phyloP scores from a whole-genome alignment of 2,113 vertebrate genomes.

The Pelodiscus sinensis region DNA sequence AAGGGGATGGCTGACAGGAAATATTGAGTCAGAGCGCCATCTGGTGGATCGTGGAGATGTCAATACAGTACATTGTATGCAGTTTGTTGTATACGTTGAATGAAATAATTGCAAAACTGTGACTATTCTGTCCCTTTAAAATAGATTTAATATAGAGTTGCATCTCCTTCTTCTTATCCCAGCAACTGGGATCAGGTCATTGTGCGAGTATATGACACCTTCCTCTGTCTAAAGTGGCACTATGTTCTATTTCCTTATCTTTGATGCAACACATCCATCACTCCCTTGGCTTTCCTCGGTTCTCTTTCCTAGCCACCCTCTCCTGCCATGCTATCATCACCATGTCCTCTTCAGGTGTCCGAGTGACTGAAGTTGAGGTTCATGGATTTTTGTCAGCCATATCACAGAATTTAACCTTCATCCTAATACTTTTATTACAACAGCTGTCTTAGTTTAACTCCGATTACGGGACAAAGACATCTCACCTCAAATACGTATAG shows the following conservation, averaged over 20 bases:
- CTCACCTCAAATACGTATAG: not conserved
- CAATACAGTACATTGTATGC: not conserved
- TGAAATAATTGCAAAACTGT: not conserved
- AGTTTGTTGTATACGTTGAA: not conserved
- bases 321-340: not conserved
- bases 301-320: not conserved
- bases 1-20: not conserved
- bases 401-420: not conserved
- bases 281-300: not conserved
- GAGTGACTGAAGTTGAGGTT: not conserved
- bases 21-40: not conserved
- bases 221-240: not conserved
- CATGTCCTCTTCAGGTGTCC: not conserved
- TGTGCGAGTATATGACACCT: not conserved
- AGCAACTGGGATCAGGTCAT: not conserved
- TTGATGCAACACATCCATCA: not conserved
- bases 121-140: not conserved
- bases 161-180: not conserved
- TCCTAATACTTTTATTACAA: not conserved
- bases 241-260: not conserved
- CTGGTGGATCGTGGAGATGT: not conserved
- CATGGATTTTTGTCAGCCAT: not conserved
- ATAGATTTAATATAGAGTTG: not conserved
- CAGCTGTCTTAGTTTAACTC: not conserved
- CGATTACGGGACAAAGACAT: not conserved